Evolutionary conservation across 2,113 vertebrate species (phyloP).

Genomic region (Lophotis ruficrista): DNA sequence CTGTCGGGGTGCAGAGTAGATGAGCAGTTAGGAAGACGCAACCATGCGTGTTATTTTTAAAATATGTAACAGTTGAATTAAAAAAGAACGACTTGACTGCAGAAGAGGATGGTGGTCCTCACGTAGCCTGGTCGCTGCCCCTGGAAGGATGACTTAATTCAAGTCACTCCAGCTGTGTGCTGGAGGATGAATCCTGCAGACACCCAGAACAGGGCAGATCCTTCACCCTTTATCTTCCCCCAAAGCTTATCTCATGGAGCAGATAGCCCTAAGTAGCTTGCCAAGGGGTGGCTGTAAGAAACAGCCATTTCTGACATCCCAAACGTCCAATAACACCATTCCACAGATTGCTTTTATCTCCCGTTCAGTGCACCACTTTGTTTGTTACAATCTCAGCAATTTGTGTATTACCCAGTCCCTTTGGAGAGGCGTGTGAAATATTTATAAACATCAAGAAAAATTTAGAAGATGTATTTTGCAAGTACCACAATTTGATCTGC

Average conservation of each 20-base stretch:
- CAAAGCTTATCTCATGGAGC: not conserved
- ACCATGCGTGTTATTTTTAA: not conserved
- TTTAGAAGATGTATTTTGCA: constrained; percentile 18
- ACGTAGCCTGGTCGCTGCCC: not conserved
- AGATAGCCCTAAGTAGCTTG: not conserved
- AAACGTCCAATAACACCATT: not conserved
- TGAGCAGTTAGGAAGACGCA: not conserved
- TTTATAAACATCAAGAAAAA: constrained; percentile 36
- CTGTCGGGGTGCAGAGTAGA: not conserved
- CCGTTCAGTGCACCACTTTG: not conserved
- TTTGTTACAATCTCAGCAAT: constrained; percentile 17
- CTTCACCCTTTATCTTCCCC: not conserved
- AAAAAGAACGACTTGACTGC: not conserved
- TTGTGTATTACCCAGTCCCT: not conserved
- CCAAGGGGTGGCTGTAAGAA: not conserved
- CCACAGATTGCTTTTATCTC: constrained; percentile 13
- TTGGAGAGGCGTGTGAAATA: constrained; percentile 4
- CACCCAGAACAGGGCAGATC: not conserved
- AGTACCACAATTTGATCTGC: not conserved
- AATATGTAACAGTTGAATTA: fast-evolving
- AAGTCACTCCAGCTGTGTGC: fast-evolving
- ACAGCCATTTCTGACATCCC: not conserved
- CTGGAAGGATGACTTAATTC: not conserved
- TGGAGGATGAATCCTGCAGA: not conserved
- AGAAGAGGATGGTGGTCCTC: not conserved